phyloP scores from a whole-genome alignment of 2,113 vertebrate genomes.

The Meriones unguiculatus region DNA sequence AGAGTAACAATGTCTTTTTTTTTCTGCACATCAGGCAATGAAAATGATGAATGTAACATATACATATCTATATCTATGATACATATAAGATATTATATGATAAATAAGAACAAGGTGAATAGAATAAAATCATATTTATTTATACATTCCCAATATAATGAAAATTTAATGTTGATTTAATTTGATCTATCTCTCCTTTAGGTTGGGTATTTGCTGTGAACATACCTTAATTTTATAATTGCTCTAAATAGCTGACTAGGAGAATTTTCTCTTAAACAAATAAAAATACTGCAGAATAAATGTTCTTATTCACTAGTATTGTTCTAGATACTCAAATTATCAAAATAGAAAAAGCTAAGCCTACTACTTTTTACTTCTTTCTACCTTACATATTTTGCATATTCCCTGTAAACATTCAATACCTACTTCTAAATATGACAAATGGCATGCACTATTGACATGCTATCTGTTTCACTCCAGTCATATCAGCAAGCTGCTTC shows the following conservation, averaged over 20 bases:
- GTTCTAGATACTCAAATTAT: not conserved
- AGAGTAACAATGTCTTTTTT: not conserved
- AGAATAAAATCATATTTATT: not conserved
- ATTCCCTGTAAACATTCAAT: not conserved
- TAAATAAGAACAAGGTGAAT: not conserved
- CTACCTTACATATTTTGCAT: not conserved
- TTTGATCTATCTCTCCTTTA: not conserved
- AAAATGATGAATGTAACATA: not conserved
- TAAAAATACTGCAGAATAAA: not conserved
- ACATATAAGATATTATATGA: not conserved
- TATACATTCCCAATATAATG: not conserved
- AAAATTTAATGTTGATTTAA: not conserved
- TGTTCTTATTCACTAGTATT: not conserved
- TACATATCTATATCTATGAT: no score
- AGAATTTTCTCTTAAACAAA: not conserved
- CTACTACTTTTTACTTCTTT: not conserved
- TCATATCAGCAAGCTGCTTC: no score
- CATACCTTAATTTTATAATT: not conserved
- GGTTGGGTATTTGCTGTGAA: not conserved
- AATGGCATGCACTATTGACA: not conserved
- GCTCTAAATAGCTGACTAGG: not conserved
- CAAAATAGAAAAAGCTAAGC: not conserved
- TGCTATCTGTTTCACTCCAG: not conserved
- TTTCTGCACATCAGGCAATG: not conserved
- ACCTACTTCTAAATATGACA: not conserved